Evolutionary conservation across 2,888 invertebrate genomes (phyloP).

Genomic region (Dexiosoma caninum): DNA sequence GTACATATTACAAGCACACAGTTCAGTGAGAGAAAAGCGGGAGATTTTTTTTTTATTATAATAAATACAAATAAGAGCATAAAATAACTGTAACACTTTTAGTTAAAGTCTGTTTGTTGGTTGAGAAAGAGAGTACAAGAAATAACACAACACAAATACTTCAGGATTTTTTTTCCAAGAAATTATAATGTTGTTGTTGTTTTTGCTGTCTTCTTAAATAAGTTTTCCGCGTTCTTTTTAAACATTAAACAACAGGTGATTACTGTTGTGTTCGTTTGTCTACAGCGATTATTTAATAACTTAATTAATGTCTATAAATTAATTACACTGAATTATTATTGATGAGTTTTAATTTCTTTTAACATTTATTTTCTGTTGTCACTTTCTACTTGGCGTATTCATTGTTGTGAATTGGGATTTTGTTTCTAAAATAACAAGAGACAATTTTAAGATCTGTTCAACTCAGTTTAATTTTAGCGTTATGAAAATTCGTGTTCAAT

Average conservation of each 20-base stretch:
- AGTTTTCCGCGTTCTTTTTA: conserved; percentile 46
- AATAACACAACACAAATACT: background rate
- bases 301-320: background rate
- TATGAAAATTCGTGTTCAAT: no score
- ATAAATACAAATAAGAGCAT: background rate
- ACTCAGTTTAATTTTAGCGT: no score
- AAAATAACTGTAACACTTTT: conserved; percentile 42
- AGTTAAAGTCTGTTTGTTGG: background rate
- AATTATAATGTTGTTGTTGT: background rate
- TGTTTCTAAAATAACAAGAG: no score
- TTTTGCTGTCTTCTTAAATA: background rate
- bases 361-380: no score
- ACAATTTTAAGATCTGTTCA: no score
- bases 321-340: background rate
- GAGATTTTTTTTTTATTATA: background rate
- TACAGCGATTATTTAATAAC: conserved; percentile 16
- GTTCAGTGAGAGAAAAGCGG: conserved; percentile 39
- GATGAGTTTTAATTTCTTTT: background rate
- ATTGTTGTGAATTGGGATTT: no score
- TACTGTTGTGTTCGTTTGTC: background rate
- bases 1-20: background rate
- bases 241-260: conserved; percentile 26
- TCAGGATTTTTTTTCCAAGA: background rate
- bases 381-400: no score
- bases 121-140: background rate